phyloP scores from a whole-genome alignment of 1,140 invertebrate species.

The Lethrus apterus region DNA sequence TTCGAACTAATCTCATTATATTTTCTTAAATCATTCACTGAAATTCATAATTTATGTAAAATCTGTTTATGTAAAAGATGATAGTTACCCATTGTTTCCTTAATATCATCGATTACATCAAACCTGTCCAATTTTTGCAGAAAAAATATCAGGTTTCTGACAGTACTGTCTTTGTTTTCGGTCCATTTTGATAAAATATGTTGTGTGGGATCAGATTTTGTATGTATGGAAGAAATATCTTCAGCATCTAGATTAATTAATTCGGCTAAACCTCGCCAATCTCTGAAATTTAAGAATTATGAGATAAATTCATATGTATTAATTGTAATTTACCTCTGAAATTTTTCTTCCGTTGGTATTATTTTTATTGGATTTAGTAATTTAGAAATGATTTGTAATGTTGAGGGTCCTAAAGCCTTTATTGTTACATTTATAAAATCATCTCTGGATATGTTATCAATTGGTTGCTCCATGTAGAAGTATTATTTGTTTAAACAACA shows the following conservation, averaged over 20 bases:
- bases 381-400: conserved; percentile 44
- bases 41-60: conserved; percentile 5
- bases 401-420: conserved; percentile 41
- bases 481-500: too few species aligned
- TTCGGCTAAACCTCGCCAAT: conserved; percentile 61
- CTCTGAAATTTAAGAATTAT: conserved; percentile 39
- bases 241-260: conserved; percentile 45
- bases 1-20: background rate
- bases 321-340: conserved; percentile 44
- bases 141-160: conserved; percentile 45
- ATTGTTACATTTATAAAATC: conserved; percentile 27
- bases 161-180: conserved; percentile 39
- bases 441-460: too few species aligned
- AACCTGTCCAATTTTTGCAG: conserved; percentile 56
- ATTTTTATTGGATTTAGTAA: conserved; percentile 55
- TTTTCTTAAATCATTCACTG: background rate
- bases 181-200: conserved; percentile 47
- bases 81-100: conserved; percentile 48
- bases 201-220: conserved; percentile 45
- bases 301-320: background rate
- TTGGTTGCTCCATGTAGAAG: too few species aligned
- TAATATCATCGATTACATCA: conserved; percentile 57
- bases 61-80: conserved; percentile 8
- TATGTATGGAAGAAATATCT: conserved; percentile 42
- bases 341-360: conserved; percentile 47